phyloP scores from a whole-genome alignment of 2,888 invertebrate genomes.

The Muscina levida region DNA sequence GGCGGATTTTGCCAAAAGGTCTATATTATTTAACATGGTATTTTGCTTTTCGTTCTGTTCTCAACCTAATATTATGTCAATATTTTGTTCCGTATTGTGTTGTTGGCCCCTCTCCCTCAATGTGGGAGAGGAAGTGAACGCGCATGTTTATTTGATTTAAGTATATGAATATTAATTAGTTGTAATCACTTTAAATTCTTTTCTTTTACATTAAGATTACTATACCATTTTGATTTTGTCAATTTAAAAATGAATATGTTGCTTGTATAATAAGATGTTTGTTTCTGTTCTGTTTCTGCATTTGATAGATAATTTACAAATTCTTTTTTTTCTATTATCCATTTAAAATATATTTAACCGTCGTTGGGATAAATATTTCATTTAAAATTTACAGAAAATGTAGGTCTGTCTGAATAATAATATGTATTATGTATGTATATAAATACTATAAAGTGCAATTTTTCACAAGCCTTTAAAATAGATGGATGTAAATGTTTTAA shows the following conservation, averaged over 20 bases:
- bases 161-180: slow-evolving; percentile 59
- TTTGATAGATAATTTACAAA: slow-evolving; percentile 56
- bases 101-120: too few species aligned
- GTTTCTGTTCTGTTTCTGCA: slow-evolving; percentile 17
- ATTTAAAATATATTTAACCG: slow-evolving; percentile 63
- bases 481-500: slow-evolving; percentile 61
- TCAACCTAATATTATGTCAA: not conserved
- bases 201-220: slow-evolving; percentile 58
- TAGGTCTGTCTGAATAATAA: slow-evolving; percentile 51
- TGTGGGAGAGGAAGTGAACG: too few species aligned
- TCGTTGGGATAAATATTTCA: slow-evolving; percentile 68
- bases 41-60: slow-evolving; percentile 7
- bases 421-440: slow-evolving; percentile 60
- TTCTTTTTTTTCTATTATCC: slow-evolving; percentile 51
- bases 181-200: slow-evolving; percentile 61
- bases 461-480: slow-evolving; percentile 65
- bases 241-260: slow-evolving; percentile 31
- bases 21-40: slow-evolving; percentile 19
- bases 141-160: too few species aligned
- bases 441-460: slow-evolving; percentile 60
- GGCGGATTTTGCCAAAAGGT: too few species aligned
- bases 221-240: slow-evolving; percentile 43
- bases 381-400: slow-evolving; percentile 57
- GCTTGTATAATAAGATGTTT: slow-evolving; percentile 52
- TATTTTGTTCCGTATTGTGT: slow-evolving; percentile 14